Percentiles rank a stretch among this genome's conserved stretches.
These are phyloP conservation scores for Heteromyza rotundicornis DNA, from an alignment of 2,888 invertebrate species.

Conservation along the genomic window DNA sequence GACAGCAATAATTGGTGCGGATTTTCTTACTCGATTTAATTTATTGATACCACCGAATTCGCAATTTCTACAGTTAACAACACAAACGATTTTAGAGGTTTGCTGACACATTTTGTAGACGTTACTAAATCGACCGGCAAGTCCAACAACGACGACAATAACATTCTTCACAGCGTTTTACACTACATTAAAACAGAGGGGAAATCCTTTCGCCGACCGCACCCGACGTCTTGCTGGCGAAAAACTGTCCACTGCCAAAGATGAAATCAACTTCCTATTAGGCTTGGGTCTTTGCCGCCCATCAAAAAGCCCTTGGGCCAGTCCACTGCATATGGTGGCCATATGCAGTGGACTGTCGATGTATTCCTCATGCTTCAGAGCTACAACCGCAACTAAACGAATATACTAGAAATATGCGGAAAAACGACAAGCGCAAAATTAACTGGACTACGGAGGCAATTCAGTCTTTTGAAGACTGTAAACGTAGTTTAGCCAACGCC, in stretches of 20 bases:
- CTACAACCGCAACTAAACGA: constrained; percentile 1
- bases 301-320: constrained; percentile 21
- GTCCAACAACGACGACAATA: constrained; percentile 1
- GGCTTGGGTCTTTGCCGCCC: constrained; percentile 19
- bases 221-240: constrained; percentile 16
- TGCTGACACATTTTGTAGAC: constrained; percentile 15
- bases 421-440: not conserved
- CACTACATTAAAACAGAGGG: constrained; percentile 23
- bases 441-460: constrained; percentile 1
- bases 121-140: constrained; percentile 18
- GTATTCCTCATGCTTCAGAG: constrained; percentile 4
- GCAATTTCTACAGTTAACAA: constrained; percentile 16
- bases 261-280: constrained; percentile 17
- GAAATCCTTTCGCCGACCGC: constrained; percentile 17
- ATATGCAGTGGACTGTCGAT: not conserved
- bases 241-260: constrained; percentile 14
- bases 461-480: constrained; percentile 11
- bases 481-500: not conserved
- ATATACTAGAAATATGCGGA: not conserved
- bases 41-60: constrained; percentile 17
- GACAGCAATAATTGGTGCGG: constrained; percentile 31
- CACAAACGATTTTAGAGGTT: constrained; percentile 5
- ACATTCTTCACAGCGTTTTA: not conserved
- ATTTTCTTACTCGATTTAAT: constrained; percentile 25
- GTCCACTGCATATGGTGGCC: constrained; percentile 4